Evolutionary conservation across 2,888 invertebrate genomes (phyloP), one percentile per base, ranked within the genome.

Genomic region (Dinocampus coccinellae): DNA sequence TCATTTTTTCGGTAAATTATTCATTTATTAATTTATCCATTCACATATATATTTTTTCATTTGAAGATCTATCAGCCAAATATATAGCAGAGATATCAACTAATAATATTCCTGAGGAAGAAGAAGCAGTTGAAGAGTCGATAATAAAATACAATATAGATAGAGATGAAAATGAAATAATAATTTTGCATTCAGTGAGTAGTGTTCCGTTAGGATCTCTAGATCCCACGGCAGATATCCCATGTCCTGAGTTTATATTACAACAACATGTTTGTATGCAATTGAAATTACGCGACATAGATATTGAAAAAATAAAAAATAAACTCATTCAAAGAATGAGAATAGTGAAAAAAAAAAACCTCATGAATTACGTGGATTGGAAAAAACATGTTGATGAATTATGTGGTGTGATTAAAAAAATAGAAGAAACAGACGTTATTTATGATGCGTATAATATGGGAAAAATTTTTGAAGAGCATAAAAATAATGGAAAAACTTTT

Each of bases 21-120:
- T n/a, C n/a, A n/a, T 26, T 16, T 39, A 26, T 16, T 11, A 53
- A 39, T 3, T 11, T 53, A 29, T 63, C 4, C 1, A 58, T 42
- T 33, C 1, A n/a, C 57, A 29, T 65, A 10, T 3, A n/a, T n/a
- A n/a, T 13, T n/a, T 3, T 16, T 71, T 20, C n/a, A 34, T 10
- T 67, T 52, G 10, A 13, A 83, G 83, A 83, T 78, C 70, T 83
- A 53, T 57, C 82, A 11, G 75, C 80, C 9, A 78, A 80, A 47
- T 81, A 81, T 73, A 77, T 78, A 67, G 70, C 76, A 10, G 76
- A 75, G 64, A 77, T 82, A 64, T 65, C 70, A 16, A 52, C 57
- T 2, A 66, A 78, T 4, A 72, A 76, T 2, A 76, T 80, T 47
- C 29, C 68, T 2, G 76, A 79, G 3, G 77, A 77, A 6, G 60